A percentile compares a stretch with the other conserved stretches of the same genome.
phyloP scores from a whole-genome alignment of 2,888 invertebrate genomes.

The Leptopterna dolabrata region DNA sequence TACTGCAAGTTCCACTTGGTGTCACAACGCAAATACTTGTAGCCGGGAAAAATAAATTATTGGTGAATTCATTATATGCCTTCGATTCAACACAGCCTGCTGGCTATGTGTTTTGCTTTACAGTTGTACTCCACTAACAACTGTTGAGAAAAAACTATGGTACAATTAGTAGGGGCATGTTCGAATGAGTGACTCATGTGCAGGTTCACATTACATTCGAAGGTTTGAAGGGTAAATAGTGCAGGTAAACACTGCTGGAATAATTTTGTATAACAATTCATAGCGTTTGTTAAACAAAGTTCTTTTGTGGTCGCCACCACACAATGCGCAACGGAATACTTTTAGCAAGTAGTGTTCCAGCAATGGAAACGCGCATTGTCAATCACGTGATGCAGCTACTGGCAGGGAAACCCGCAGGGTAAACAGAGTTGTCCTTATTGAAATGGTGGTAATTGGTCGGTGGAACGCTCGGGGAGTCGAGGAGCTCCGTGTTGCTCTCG shows the following conservation, averaged over 20 bases:
- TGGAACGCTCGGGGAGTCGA: constrained; percentile 59
- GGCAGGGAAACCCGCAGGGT: constrained; percentile 57
- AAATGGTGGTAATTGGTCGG: constrained; percentile 54
- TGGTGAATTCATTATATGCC: too few species aligned
- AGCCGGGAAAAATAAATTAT: too few species aligned
- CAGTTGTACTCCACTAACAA: too few species aligned
- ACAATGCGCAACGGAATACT: not conserved
- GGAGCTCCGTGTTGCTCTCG: constrained; percentile 59
- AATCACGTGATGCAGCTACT: constrained; percentile 58
- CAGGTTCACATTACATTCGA: too few species aligned
- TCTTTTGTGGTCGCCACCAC: not conserved
- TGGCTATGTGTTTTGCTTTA: too few species aligned
- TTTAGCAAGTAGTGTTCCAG: not conserved
- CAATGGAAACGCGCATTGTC: not conserved
- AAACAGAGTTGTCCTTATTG: constrained; percentile 55
- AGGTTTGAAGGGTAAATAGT: too few species aligned
- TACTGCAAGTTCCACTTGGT: too few species aligned
- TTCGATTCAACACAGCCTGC: too few species aligned
- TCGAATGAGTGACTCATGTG: too few species aligned
- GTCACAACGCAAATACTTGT: too few species aligned
- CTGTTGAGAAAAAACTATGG: too few species aligned
- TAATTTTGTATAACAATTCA: not conserved
- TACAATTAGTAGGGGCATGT: too few species aligned
- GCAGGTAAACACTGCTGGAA: not conserved
- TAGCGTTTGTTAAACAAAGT: not conserved